Conservation (phyloP, 2,113 vertebrate genomes). For the Orthonyx spaldingii region DNA sequence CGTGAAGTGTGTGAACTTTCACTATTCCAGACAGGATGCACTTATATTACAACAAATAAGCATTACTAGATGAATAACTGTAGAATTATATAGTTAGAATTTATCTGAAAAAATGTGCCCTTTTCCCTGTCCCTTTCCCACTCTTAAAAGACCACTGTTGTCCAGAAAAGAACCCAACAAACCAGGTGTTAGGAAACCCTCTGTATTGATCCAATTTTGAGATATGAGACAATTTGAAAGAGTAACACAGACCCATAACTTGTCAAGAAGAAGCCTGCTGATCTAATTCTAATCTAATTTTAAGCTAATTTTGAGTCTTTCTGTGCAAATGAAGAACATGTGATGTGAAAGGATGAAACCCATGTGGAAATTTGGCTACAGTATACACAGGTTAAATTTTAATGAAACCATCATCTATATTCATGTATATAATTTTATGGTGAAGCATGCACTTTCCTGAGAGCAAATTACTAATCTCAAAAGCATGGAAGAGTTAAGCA, state of each 20-base stretch:
- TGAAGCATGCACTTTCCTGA: background rate
- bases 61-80: background rate
- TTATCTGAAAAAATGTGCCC: background rate
- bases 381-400: background rate
- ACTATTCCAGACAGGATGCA: background rate
- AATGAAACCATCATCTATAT: background rate
- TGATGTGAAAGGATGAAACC: accelerated
- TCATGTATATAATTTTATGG: background rate
- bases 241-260: background rate
- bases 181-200: accelerated
- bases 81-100: background rate
- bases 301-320: background rate
- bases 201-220: background rate
- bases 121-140: background rate
- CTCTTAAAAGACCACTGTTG: background rate
- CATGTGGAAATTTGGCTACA: background rate
- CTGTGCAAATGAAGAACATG: background rate
- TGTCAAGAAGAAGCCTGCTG: background rate
- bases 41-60: background rate
- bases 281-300: background rate
- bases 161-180: background rate
- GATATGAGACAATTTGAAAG: background rate
- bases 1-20: background rate
- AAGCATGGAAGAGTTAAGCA: background rate
- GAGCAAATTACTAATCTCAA: background rate